Conservation (phyloP, 2,888 invertebrate species). For the Noctua comes region DNA sequence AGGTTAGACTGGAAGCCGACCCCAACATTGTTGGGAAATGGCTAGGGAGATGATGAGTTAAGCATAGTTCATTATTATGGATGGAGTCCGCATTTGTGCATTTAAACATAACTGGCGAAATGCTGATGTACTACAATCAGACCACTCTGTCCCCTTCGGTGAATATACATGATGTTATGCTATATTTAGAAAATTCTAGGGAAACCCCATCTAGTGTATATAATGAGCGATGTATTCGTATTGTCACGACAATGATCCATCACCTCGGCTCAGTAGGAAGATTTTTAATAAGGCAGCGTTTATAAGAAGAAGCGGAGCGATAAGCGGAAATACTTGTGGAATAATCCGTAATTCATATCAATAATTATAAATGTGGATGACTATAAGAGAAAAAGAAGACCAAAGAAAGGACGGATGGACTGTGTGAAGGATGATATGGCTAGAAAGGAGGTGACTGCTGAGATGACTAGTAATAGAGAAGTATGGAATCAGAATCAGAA, state of each 20-base stretch:
- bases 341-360: not conserved
- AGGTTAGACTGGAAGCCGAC: not conserved
- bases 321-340: not conserved
- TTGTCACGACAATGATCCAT: constrained; percentile 38
- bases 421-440: no score
- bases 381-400: no score
- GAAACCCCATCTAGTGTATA: constrained; percentile 5
- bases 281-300: not conserved
- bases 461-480: no score
- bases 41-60: not conserved
- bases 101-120: not conserved
- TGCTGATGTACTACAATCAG: not conserved
- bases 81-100: not conserved
- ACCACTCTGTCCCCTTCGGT: not conserved
- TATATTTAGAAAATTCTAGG: not conserved
- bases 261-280: constrained; percentile 14
- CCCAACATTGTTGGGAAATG: not conserved
- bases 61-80: no score
- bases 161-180: not conserved
- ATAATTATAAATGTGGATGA: not conserved
- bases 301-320: not conserved
- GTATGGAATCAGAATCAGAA: no score
- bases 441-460: no score
- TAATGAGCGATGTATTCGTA: constrained; percentile 12
- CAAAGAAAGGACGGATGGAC: no score